Base-by-base conservation (phyloP, 35 echinoderm and acorn worm genomes). In the Hemicentrotus pulcherrimus region DNA sequence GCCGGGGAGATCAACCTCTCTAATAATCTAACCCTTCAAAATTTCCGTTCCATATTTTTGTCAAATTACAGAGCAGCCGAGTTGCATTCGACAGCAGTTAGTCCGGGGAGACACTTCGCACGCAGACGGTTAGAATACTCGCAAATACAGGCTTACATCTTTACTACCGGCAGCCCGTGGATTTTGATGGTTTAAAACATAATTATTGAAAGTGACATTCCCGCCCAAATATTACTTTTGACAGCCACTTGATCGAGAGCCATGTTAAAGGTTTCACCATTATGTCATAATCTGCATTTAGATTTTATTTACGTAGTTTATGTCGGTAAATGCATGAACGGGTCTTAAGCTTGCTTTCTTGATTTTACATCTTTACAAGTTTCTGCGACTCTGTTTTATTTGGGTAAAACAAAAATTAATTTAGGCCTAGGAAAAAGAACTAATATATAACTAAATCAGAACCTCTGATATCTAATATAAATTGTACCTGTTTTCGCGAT, bases 1-100 rank as follows among this genome's bases (percentile, higher is more conserved):
- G 24, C 65, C 65, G 65, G 65, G 65, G 65, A 78, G 28, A 78
- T 78, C 28, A 22, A n/a, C 65, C 22, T 78, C 65, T 8, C 22
- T 18, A 78, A 78, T 78, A 78, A 78, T 78, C 65, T 78, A 78
- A 28, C 65, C 28, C 65, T 78, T 28, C 65, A 78, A 78, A 78
- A 78, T 78, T 78, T 78, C 65, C 65, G 65, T 78, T 78, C 65
- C 65, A 78, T 78, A 78, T 78, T 78, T 41, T 78, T 78, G 65
- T 78, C 65, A 78, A 4, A 78, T 28, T 78, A n/a, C 65, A n/a
- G 7, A 78, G 19, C 65, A 78, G 65, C 65, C 65, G 19, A 78
- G 19, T n/a, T 28, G 6, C 65, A 78, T 78, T 78, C 28, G 65
- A 78, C 19, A 78, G 65, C 65, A 28, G 65, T 78, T n/a, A 22